Base-by-base conservation (phyloP, 2,888 invertebrate genomes). In the Eledona agricola region DNA sequence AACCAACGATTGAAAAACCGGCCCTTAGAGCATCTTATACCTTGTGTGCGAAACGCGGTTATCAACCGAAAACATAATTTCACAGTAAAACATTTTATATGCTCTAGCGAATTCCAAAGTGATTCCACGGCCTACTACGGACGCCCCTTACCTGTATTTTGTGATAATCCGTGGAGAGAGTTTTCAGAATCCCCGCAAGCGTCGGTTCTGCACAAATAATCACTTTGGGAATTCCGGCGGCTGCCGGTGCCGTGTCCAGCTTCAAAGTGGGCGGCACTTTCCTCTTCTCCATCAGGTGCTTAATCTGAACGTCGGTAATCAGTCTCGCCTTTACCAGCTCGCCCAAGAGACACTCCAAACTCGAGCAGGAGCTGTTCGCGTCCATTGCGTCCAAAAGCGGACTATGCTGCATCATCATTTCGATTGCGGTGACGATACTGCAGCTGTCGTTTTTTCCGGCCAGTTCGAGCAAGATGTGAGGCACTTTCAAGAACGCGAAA, bases 401-500 rank as follows among this genome's bases (percentile, higher is more conserved):
- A 32, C 88, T 87, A 62, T 90, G 90, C 69, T 90, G 89, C 2
- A 95, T 76, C n/a, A 96, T 78, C 62, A 90, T 80, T 70, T 94
- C 92, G 68, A 96, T 84, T 0, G 93, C 92, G 69, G 88, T 87
- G 7, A 90, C 84, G 16, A 96, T 82, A 55, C 61, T 70, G 6
- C 58, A 46, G 15, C 58, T 63, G 26, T 72, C 72, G 6, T 52
- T 55, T 43, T 65, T 64, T 38, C 66, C 70, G 1, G 70, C 64
- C 26, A 74, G 51, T 55, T 72, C 69, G 20, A 68, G 84, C 29
- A 94, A 80, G 31, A 93, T 85, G 67, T 88, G 86, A 0, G 93
- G 93, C 37, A 96, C 85, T 80, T 96, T 96, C 4, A 96, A 81
- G 71, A 95, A 96, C 0, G 92, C 91, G 71, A 96, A 95, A 4